Evolutionary conservation across 1,140 invertebrate species (phyloP), one percentile per base, ranked within the genome.

Genomic region (Pseudomyrmex pallidus): DNA sequence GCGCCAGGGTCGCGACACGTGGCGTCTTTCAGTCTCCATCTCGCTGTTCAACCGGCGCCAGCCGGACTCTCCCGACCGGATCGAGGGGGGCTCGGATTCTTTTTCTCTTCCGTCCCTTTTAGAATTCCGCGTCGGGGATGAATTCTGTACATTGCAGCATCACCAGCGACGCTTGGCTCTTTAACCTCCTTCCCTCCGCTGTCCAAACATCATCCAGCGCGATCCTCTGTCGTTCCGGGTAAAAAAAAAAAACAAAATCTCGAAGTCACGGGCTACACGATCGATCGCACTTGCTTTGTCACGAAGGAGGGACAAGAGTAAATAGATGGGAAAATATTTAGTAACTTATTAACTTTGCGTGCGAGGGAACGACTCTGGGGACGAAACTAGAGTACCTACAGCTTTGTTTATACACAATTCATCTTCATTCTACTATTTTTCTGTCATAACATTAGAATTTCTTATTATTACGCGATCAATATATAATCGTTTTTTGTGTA

Each of bases 11-110:
- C 74, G 88, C 89, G 89, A 85, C 84, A 74, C 76, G 9, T 17
- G 89, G 89, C 89, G 89, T 90, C 89, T 82, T 78, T 67, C 82
- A 35, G 89, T 90, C 89, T 90, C 82, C 74, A 78, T 87, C 87
- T 76, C 86, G 63, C 13, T 82, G 89, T 85, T 35, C 35, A 87
- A 87, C 89, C 44, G 89, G 88, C 89, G 89, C 89, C 89, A 88
- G 84, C 82, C 85, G 52, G 88, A 77, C 88, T 90, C 88, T 90
- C 46, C 72, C 66, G 50, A 13, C 52, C 4, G n/a, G 44, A 17
- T 4, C 44, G n/a, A 10, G 52, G 20, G 52, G 20, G 13, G 8
- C 72, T 52, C 64, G 56, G 66, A 68, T 15, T 44, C 56, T 22
- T 54, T 20, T 48, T 50, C 68, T 25, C 13, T 17, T 59, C 22